Evolutionary conservation across 2,888 invertebrate species (phyloP), one percentile per base, ranked within the genome.

Genomic region (Malacosoma neustria): DNA sequence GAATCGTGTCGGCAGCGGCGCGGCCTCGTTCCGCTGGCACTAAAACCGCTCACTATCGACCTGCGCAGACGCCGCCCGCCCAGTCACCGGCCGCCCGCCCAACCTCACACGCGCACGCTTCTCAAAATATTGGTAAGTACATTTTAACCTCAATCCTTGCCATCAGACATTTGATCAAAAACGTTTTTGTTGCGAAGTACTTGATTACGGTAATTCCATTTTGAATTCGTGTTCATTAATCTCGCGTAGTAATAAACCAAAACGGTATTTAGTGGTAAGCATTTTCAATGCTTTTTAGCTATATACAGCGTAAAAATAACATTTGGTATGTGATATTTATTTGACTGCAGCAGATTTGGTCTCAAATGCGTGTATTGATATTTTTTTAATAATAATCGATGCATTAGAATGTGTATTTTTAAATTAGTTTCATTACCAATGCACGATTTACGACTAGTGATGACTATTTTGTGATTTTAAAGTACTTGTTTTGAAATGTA

Each of bases 41-140:
- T 52, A 49, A 54, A 48, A 42, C 36, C 34, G 14, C 32, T 34
- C 33, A 47, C 51, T 49, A 48, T 43, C 41, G 45, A 44, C 51
- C 41, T 54, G 70, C 64, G 64, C 64, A 51, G 48, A 54, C 66
- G 63, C 73, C 70, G 76, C 75, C 82, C 82, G 81, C 82, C 81
- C 82, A 82, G 82, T 82, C 76, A 59, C 53, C 71, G 59, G 63
- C 79, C 72, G 79, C 75, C 82, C 84, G 84, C 84, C 82, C 64
- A 48, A 48, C 67, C 51, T 62, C 68, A 67, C 73, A 69, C 76
- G 66, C 67, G 63, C 63, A 52, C 47, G 51, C 51, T 39, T 43
- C 46, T 42, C 42, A 43, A 13, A 37, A 41, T 34, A 40, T 61
- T 69, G 77, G 77, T 77, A 46, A 76, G 79, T 63, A 42, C 40